These are phyloP conservation scores for Austrolebias charrua DNA, from an alignment of 2,797 vertebrate species.

Conservation along the genomic window DNA sequence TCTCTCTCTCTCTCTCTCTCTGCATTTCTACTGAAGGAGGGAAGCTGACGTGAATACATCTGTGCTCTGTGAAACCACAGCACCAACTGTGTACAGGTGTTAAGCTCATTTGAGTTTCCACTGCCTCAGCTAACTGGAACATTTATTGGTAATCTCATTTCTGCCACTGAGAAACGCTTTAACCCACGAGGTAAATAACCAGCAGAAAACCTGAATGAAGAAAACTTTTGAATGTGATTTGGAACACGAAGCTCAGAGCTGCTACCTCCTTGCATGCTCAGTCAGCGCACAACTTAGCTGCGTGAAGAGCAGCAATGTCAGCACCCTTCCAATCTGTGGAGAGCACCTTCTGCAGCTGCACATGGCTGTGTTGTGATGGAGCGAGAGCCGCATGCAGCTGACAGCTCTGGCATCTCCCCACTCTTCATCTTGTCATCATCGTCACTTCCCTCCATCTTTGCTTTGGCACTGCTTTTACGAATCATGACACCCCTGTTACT, in stretches of 20 bases:
- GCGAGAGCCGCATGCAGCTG: constrained; percentile 45
- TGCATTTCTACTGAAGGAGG: constrained; percentile 54
- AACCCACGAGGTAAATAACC: constrained; percentile 8
- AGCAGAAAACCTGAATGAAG: constrained; percentile 11
- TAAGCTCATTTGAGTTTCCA: constrained; percentile 49
- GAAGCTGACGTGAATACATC: constrained; percentile 60
- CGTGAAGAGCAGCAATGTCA: constrained; percentile 55
- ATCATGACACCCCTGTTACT: constrained; percentile 21
- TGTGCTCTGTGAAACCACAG: constrained; percentile 57
- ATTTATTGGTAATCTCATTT: constrained; percentile 32
- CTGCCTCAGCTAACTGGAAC: constrained; percentile 18
- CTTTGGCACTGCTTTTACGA: constrained; percentile 28
- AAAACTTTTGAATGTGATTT: constrained; percentile 25
- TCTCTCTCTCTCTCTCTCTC: constrained; percentile 8
- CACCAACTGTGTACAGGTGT: constrained; percentile 58
- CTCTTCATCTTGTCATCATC: constrained; percentile 48
- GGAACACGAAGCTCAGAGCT: constrained; percentile 1
- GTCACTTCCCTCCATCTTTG: constrained; percentile 21
- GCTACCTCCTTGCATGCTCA: constrained; percentile 19
- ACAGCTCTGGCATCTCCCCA: constrained; percentile 60
- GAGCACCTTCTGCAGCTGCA: constrained; percentile 59
- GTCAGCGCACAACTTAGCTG: constrained; percentile 10
- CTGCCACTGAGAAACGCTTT: constrained; percentile 13
- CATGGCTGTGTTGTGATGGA: constrained; percentile 57
- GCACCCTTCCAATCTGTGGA: constrained; percentile 58